A percentile compares a stretch with the other conserved stretches of the same genome.
These are phyloP conservation scores for Poeciliopsis gracilis DNA, from an alignment of 2,797 vertebrate species.

Conservation along the genomic window DNA sequence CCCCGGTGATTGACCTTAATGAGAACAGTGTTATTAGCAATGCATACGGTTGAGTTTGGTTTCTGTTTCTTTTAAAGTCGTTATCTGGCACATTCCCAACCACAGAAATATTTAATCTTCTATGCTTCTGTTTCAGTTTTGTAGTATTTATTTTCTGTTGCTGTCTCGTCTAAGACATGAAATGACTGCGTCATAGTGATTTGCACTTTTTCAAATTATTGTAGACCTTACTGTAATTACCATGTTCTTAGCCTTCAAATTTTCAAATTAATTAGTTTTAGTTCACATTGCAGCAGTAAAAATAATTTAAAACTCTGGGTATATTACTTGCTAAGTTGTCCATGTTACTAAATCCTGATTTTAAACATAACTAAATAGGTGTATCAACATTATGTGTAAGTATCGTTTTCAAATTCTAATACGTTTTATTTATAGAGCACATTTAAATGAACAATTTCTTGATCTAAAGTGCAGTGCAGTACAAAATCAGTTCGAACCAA, in stretches of 20 bases:
- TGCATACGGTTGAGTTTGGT: slow-evolving; percentile 20
- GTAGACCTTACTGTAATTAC: background rate
- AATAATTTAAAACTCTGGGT: background rate
- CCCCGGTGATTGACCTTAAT: slow-evolving; percentile 5
- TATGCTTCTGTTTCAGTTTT: background rate
- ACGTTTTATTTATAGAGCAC: background rate
- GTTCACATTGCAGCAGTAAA: background rate
- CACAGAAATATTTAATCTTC: background rate
- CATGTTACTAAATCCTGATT: background rate
- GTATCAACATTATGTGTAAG: background rate
- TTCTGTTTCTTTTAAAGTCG: slow-evolving; percentile 16
- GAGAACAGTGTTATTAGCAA: background rate
- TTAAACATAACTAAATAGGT: background rate
- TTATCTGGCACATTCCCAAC: background rate
- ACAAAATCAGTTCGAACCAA: background rate
- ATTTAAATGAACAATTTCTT: background rate
- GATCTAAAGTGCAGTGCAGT: background rate
- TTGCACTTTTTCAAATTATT: background rate
- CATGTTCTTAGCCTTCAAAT: background rate
- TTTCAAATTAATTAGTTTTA: background rate
- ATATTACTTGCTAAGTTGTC: background rate
- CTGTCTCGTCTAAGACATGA: background rate
- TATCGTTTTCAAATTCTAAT: background rate
- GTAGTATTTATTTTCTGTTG: background rate
- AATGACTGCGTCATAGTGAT: background rate